Evolutionary conservation across 2,797 vertebrate species (phyloP).

Genomic region (Pterois miles): DNA sequence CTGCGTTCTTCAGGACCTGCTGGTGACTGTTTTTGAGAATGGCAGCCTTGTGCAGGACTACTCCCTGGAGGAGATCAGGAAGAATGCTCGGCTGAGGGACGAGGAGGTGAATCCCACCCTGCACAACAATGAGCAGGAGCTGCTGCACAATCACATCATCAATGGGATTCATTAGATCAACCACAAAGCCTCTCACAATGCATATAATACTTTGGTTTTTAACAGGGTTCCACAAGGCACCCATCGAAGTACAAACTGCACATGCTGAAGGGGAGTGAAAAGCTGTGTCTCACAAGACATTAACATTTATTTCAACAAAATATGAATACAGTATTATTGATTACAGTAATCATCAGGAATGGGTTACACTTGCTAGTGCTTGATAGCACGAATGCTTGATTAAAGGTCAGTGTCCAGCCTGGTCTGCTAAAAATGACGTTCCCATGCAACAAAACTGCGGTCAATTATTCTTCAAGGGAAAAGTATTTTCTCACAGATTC

Average conservation of each 20-base stretch:
- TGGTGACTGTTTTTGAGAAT: conserved; percentile 85
- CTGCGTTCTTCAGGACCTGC: conserved; percentile 72
- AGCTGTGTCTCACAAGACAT: neutral
- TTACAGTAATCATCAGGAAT: neutral
- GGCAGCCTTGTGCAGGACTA: conserved; percentile 81
- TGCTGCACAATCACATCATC: conserved; percentile 77
- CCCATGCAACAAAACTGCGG: neutral
- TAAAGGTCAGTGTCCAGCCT: neutral
- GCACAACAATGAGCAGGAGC: conserved; percentile 76
- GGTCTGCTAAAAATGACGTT: neutral
- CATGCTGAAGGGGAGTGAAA: neutral
- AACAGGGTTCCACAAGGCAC: neutral
- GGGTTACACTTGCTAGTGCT: neutral
- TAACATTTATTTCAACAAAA: neutral
- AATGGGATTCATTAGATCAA: conserved; percentile 73
- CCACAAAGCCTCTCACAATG: neutral
- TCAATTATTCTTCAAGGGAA: neutral
- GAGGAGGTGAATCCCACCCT: conserved; percentile 63
- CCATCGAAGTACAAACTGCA: neutral
- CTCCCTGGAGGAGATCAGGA: conserved; percentile 84
- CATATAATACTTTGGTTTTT: neutral
- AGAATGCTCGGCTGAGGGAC: conserved; percentile 79
- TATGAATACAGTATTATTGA: neutral
- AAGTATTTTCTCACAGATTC: neutral
- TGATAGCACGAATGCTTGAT: neutral